A percentile compares a stretch with the other conserved stretches of the same genome.
These are phyloP conservation scores for Cyanoderma ruficeps DNA, from an alignment of 2,113 vertebrate species.

Conservation along the genomic window DNA sequence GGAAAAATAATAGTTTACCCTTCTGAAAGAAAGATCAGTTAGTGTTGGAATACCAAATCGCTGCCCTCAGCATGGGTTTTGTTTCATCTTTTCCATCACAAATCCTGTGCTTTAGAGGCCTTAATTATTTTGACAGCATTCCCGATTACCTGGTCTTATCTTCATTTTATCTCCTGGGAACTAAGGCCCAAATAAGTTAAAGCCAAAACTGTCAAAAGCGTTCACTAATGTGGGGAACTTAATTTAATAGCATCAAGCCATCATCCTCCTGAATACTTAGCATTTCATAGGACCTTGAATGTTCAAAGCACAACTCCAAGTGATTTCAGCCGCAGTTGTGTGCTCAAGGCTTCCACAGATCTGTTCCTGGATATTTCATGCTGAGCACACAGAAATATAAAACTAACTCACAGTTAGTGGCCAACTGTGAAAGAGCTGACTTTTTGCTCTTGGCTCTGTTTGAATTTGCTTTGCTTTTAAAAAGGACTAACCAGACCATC, in stretches of 20 bases:
- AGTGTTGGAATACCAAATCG: background rate
- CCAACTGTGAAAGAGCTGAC: background rate
- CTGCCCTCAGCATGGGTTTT: background rate
- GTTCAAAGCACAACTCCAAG: background rate
- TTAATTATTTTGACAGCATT: background rate
- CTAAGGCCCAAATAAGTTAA: background rate
- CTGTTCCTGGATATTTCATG: background rate
- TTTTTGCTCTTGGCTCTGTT: background rate
- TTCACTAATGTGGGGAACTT: background rate
- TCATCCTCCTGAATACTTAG: background rate
- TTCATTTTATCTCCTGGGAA: background rate
- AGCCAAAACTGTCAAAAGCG: background rate
- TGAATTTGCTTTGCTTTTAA: constrained; percentile 13
- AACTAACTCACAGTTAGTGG: constrained; percentile 3
- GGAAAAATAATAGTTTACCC: background rate
- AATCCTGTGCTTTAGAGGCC: background rate
- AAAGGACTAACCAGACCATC: background rate
- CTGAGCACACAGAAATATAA: constrained; percentile 9
- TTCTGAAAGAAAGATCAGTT: background rate
- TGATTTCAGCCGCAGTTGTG: background rate
- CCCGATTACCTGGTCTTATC: background rate
- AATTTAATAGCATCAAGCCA: background rate
- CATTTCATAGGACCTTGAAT: background rate
- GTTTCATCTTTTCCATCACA: background rate
- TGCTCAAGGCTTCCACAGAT: background rate